Evolutionary conservation across 2,797 vertebrate genomes (phyloP), one percentile per base, ranked within the genome.

Genomic region (Melanotaenia boesemani): DNA sequence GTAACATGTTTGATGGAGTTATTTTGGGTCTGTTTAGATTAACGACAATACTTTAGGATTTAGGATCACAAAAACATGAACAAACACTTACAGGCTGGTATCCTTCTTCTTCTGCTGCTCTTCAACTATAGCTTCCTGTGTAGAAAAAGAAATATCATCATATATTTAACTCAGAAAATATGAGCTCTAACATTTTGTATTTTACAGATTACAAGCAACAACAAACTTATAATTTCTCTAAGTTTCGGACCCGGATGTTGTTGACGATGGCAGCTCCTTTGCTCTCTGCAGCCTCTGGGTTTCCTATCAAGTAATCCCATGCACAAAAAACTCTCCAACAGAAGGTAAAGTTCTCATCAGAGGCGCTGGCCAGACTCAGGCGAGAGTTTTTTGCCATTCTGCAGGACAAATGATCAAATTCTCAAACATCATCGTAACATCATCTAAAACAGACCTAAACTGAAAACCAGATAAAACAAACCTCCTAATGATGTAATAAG

Each of bases 341-440:
- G 92, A 99, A 99, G 0, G 98, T 97, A 67, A 97, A 99, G 90
- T 97, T 98, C 91, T 99, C 98, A 70, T 96, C 95, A 5, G 97
- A 98, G 7, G 97, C 96, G 0, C 97, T 97, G 69, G 97, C 96
- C 48, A 99, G 93, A 91, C 97, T 99, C 48, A 95, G 93, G 20
- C 96, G 95, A 0, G 98, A 99, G 91, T 99, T 99, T 88, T 95
- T 99, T 4, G 98, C 98, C 98, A 99, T 99, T 90, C 98, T 99
- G 85, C 15, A 50, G n/a, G 5, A 24, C 12, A 66, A 11, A 15
- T 46, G 22, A 62, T 34, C 4, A 26, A 36, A 62, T 3, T 6
- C 37, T 39, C 13, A 50, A 50, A 50, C 5, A 18, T 20, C 6
- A 8, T n/a, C 6, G 16, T n/a, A 18, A 50, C 8, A n/a, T 20